Conservation (phyloP, 1,140 invertebrate species). For the Pteromalus puparum region DNA sequence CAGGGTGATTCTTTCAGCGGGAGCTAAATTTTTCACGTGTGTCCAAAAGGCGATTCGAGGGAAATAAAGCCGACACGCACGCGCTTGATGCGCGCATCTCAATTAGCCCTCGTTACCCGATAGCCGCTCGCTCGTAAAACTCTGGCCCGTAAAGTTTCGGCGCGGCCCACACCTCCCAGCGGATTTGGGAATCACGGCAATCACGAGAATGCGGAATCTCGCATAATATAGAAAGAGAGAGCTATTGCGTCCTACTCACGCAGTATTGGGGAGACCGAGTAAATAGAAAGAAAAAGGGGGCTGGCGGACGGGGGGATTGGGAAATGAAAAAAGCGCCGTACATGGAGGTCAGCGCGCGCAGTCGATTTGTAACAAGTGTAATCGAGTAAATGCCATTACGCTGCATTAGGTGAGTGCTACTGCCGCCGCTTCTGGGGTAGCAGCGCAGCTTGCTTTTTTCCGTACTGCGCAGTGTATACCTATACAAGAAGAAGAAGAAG, state of each 20-base stretch:
- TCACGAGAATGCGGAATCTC: conserved; percentile 32
- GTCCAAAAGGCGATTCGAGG: not conserved
- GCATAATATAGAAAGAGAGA: not conserved
- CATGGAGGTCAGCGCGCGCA: not conserved
- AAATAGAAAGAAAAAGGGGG: not conserved
- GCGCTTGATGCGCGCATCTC: not conserved
- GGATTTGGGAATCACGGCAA: conserved; percentile 6
- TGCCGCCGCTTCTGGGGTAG: not conserved
- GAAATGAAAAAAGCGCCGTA: conserved; percentile 15
- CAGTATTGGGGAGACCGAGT: not conserved
- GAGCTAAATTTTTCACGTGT: conserved; percentile 12
- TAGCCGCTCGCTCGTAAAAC: conserved; percentile 5
- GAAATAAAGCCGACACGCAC: not conserved
- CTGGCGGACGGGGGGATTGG: not conserved
- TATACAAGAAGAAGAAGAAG: not conserved
- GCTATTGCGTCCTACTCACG: not conserved
- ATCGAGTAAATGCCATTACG: conserved; percentile 43
- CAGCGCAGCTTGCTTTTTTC: not conserved
- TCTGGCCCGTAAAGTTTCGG: not conserved
- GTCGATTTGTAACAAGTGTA: conserved; percentile 48
- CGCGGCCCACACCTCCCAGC: not conserved
- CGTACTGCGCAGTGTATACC: too few relatives aligned
- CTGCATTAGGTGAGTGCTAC: conserved; percentile 11
- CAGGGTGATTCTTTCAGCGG: not conserved
- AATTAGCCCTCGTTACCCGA: conserved; percentile 14